These are phyloP conservation scores for Drosophila prolongata DNA, from an alignment of 2,888 invertebrate genomes.

Conservation along the genomic window DNA sequence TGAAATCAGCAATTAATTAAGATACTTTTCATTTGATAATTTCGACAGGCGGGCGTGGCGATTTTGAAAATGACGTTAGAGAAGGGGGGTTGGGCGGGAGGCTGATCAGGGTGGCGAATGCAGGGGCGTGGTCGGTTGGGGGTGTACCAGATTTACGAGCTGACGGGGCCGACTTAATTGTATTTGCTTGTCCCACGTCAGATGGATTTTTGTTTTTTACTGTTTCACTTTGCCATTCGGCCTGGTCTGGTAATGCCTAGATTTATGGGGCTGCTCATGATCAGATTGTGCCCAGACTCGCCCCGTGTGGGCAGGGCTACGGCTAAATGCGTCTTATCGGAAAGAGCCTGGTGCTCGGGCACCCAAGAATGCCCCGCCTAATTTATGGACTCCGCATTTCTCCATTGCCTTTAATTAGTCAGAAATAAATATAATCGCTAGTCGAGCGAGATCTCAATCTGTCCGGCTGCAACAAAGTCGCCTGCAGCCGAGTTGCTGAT, in stretches of 20 bases:
- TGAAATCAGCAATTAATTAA: constrained; percentile 76
- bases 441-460: constrained; percentile 67
- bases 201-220: constrained; percentile 37
- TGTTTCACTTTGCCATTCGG: constrained; percentile 18
- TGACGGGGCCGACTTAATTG: constrained; percentile 69
- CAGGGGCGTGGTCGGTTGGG: constrained; percentile 28
- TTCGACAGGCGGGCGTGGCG: constrained; percentile 49
- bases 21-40: constrained; percentile 71
- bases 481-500: constrained; percentile 35
- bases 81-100: constrained; percentile 3
- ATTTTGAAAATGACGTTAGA: constrained; percentile 12
- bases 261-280: constrained; percentile 42
- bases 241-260: constrained; percentile 36
- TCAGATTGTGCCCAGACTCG: constrained; percentile 24
- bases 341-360: constrained; percentile 7
- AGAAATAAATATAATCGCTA: constrained; percentile 46
- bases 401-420: constrained; percentile 71
- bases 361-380: constrained; percentile 23
- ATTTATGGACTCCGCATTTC: constrained; percentile 66
- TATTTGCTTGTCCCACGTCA: constrained; percentile 74
- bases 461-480: constrained; percentile 49
- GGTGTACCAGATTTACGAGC: constrained; percentile 61
- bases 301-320: constrained; percentile 33
- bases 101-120: constrained; percentile 17
- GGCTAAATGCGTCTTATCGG: constrained; percentile 21